Percentiles rank a stretch among this genome's conserved stretches.
Conservation (phyloP, 2,797 vertebrate species). For the Hirundo rustica region DNA sequence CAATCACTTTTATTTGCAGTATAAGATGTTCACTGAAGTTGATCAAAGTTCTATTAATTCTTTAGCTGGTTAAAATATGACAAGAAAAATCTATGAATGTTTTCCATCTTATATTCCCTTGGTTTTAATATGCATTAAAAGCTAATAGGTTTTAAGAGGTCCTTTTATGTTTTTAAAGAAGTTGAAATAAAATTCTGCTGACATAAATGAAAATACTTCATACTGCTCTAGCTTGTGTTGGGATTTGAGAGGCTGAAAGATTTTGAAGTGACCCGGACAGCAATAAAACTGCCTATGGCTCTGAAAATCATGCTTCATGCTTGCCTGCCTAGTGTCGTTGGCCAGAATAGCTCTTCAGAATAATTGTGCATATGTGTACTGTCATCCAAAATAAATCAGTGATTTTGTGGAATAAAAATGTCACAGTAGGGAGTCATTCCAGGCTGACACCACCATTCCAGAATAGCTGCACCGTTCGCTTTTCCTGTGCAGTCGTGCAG, state of each 20-base stretch:
- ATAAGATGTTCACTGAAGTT: background rate
- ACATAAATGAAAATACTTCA: background rate
- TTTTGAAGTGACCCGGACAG: background rate
- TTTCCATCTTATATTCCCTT: background rate
- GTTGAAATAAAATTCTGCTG: background rate
- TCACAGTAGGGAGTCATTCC: background rate
- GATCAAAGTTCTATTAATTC: background rate
- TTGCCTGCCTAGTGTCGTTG: background rate
- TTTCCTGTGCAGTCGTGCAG: background rate
- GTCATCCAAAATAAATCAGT: conserved; percentile 53
- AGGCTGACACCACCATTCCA: conserved; percentile 3
- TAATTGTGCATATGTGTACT: background rate
- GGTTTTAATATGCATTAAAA: background rate
- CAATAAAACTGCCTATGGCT: background rate
- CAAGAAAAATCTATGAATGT: background rate
- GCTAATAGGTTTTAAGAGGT: background rate
- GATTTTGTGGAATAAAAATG: conserved; percentile 49
- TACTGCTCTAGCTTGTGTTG: background rate
- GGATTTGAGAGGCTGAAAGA: background rate
- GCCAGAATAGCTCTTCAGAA: background rate
- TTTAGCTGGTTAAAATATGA: background rate
- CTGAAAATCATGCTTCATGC: background rate
- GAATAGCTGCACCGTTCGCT: background rate
- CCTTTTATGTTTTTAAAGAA: background rate
- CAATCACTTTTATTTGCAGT: background rate